phyloP scores from a whole-genome alignment of 2,888 invertebrate genomes.

The Didymodactylos carnosus region DNA sequence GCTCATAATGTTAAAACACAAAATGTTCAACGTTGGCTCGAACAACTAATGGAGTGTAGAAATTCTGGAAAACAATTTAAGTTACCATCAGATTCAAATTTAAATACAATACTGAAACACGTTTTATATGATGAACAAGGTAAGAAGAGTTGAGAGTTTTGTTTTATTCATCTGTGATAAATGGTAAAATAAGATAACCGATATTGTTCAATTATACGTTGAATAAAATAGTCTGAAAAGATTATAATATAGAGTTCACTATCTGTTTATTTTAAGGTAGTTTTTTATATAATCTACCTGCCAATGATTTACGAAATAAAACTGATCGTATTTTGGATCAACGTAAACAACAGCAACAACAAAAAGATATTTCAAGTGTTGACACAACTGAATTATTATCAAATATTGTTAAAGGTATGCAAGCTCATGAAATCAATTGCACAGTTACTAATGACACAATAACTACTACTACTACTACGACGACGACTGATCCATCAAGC shows the following conservation, averaged over 20 bases:
- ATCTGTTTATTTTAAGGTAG: background rate
- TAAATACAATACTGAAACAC: conserved; percentile 9
- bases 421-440: background rate
- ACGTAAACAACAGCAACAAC: too few species aligned
- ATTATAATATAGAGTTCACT: too few species aligned
- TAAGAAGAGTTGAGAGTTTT: background rate
- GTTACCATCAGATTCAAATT: conserved; percentile 12
- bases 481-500: too few species aligned
- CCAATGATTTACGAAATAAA: background rate
- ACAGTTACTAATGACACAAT: too few species aligned
- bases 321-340: background rate
- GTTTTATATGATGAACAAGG: background rate
- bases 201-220: background rate
- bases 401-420: background rate
- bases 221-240: too few species aligned
- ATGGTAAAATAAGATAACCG: background rate
- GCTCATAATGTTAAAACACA: background rate
- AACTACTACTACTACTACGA: too few species aligned
- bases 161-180: background rate
- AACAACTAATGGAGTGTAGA: conserved; percentile 3
- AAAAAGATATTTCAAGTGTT: background rate
- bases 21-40: conserved; percentile 2
- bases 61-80: background rate
- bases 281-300: background rate
- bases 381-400: background rate